Evolutionary conservation across 2,113 vertebrate species (phyloP).

Genomic region (Tapirus terrestris): DNA sequence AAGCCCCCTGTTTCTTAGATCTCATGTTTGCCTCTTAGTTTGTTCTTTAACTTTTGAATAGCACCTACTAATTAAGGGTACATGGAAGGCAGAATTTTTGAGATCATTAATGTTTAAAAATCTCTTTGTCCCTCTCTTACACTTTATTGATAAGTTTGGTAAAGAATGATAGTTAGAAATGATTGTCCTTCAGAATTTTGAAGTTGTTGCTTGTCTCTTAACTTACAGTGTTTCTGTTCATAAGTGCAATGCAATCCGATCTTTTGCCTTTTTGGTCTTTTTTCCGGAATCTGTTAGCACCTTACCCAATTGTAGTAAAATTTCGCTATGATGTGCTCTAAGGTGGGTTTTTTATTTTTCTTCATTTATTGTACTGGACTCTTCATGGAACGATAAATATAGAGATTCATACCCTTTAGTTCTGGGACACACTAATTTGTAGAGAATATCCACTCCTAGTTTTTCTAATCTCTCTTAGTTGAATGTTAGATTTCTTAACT

Average conservation of each 20-base stretch:
- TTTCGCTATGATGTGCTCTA: neutral
- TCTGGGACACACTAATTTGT: neutral
- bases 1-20: neutral
- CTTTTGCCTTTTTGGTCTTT: neutral
- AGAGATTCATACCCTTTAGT: neutral
- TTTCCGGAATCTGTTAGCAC: neutral
- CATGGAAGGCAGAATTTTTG: neutral
- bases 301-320: neutral
- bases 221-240: neutral
- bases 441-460: neutral
- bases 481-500: neutral
- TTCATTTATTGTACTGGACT: neutral
- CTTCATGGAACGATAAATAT: neutral
- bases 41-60: neutral
- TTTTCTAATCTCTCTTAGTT: neutral
- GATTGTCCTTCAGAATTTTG: neutral
- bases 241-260: neutral
- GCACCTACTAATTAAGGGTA: neutral
- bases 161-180: neutral
- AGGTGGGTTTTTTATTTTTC: neutral
- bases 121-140: neutral
- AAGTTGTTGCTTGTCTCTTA: neutral
- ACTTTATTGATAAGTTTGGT: neutral
- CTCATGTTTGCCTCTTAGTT: neutral
- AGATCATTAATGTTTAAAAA: neutral